Percentiles rank a stretch among this genome's conserved stretches.
These are phyloP conservation scores for Prinia subflava DNA, from an alignment of 2,113 vertebrate genomes.

Conservation along the genomic window DNA sequence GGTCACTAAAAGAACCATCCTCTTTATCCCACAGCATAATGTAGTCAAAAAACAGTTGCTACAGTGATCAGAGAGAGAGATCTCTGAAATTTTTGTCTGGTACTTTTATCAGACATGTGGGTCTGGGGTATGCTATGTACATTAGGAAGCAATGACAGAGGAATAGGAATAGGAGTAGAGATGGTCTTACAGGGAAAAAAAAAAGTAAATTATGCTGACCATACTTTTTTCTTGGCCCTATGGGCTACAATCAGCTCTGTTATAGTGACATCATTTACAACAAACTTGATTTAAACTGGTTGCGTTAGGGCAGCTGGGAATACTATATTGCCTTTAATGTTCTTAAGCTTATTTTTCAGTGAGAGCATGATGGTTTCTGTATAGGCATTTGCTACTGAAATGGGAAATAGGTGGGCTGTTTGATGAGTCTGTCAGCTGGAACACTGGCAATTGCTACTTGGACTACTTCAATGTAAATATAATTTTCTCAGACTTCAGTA, in stretches of 20 bases:
- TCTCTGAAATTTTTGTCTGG: not conserved
- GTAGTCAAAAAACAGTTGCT: not conserved
- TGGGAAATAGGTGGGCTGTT: slow-evolving; percentile 44
- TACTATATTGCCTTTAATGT: not conserved
- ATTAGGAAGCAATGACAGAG: not conserved
- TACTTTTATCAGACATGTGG: not conserved
- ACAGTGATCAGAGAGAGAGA: not conserved
- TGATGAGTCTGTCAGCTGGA: slow-evolving; percentile 58
- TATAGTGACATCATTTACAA: not conserved
- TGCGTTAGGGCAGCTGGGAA: not conserved
- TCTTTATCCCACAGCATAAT: not conserved
- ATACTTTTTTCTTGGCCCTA: not conserved
- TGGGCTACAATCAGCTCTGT: not conserved
- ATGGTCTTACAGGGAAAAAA: not conserved
- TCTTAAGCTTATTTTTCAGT: slow-evolving; percentile 21
- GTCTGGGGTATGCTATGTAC: not conserved
- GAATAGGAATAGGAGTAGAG: not conserved
- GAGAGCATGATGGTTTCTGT: slow-evolving; percentile 18
- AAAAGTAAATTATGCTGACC: not conserved
- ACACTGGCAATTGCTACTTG: slow-evolving; percentile 16
- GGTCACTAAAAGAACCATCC: not conserved
- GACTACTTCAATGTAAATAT: slow-evolving; percentile 36
- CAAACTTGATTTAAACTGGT: slow-evolving; percentile 6
- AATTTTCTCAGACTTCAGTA: slow-evolving; percentile 2
- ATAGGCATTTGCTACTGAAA: slow-evolving; percentile 36